Base-by-base conservation (phyloP, 2,113 vertebrate genomes). In the Etheostoma spectabile region DNA sequence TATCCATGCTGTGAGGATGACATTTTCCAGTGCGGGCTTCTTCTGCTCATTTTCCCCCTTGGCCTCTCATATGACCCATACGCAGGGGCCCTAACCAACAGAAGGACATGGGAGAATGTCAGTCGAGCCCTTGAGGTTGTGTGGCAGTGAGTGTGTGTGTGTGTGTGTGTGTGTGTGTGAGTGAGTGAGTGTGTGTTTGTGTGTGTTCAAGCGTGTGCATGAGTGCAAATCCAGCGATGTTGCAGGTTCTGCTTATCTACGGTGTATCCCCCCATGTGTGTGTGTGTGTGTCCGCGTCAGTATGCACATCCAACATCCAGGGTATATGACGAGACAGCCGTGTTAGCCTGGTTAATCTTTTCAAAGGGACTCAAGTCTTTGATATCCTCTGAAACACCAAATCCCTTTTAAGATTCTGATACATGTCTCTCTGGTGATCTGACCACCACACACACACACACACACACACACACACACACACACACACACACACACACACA, bases 51-150 rank as follows among this genome's bases (percentile, higher is more conserved):
- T 91, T 80, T 83, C 76, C 60, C 89, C 86, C 53, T 84, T 88
- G 84, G 85, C 87, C 83, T 86, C 83, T 86, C 67, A 59, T 73
- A 33, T 92, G 89, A 89, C 91, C 90, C 84, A 83, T 81, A 88
- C 86, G 71, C 75, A 78, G 65, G 64, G 82, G 79, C 82, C 82
- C 85, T 85, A 57, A 88, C 77, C 69, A 63, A 48, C 80, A 72
- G 62, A 77, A 84, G 71, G 72, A 84, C 84, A 85, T 64, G 82
- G 77, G 88, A 93, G 90, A 94, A 94, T 91, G 93, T 93, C 92
- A 94, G 70, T 46, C 22, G 62, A 87, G 84, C 79, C 88, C 88
- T 81, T 82, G 85, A 89, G 88, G 88, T 55, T 78, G 79, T 52
- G 67, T 63, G 19, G n/a, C n/a, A n/a, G n/a, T n/a, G n/a, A n/a